Conservation (phyloP, 2,888 invertebrate species). For the Hydroisotoma schaefferi region DNA sequence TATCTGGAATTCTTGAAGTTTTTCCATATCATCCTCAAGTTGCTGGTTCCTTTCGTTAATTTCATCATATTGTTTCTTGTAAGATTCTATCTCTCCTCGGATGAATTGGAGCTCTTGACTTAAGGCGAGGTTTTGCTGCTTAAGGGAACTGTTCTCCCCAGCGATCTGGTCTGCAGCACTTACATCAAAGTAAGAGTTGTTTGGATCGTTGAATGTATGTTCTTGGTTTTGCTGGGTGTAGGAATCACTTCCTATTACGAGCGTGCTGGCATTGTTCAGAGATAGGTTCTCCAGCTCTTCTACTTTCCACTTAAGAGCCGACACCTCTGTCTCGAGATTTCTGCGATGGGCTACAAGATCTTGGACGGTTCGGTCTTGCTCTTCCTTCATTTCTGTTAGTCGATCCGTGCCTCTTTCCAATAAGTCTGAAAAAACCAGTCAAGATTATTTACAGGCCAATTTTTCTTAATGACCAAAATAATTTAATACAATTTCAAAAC, state of each 20-base stretch:
- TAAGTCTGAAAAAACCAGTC: no score
- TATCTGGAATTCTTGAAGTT: constrained; percentile 20
- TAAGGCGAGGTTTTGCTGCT: constrained; percentile 23
- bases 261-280: not conserved
- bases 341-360: constrained; percentile 69
- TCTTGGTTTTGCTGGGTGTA: not conserved
- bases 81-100: constrained; percentile 16
- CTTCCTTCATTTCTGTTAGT: constrained; percentile 74
- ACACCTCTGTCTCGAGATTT: constrained; percentile 66
- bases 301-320: constrained; percentile 53
- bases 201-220: not conserved
- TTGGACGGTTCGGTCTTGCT: constrained; percentile 71
- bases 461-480: no score
- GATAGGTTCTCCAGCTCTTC: constrained; percentile 34
- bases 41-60: constrained; percentile 7
- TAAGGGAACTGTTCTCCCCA: constrained; percentile 5
- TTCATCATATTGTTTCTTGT: constrained; percentile 2
- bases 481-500: no score
- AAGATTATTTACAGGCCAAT: no score
- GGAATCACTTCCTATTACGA: not conserved
- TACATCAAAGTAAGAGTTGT: constrained; percentile 3
- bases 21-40: constrained; percentile 20
- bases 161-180: not conserved
- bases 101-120: constrained; percentile 27
- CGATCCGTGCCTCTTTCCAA: constrained; percentile 71